phyloP scores from a whole-genome alignment of 2,113 vertebrate genomes.

The Panthera leo region DNA sequence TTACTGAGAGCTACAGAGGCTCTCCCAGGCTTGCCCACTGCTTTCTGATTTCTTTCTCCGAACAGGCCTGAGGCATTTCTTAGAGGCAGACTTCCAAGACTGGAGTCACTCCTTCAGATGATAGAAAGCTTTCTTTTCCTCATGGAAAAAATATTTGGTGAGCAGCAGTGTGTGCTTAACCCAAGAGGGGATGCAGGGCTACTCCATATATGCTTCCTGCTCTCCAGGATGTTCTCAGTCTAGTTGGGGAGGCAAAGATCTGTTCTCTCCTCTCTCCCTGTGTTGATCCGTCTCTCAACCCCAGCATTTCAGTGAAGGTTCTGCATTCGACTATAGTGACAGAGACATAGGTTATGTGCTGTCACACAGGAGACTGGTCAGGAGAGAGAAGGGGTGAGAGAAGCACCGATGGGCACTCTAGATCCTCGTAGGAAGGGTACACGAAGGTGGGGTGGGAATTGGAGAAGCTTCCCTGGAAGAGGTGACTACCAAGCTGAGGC shows the following conservation, averaged over 20 bases:
- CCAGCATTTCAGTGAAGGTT: neutral
- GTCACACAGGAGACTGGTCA: neutral
- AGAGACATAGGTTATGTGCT: neutral
- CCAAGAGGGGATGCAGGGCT: neutral
- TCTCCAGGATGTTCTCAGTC: neutral
- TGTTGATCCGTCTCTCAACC: neutral
- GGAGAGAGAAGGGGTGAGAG: neutral
- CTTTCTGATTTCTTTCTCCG: constrained; percentile 50
- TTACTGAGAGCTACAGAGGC: neutral
- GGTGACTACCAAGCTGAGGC: neutral
- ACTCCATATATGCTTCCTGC: neutral
- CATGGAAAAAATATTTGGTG: constrained; percentile 45
- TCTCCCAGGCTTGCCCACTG: neutral
- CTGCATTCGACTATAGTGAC: neutral
- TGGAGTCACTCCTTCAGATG: constrained; percentile 37
- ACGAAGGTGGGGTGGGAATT: neutral
- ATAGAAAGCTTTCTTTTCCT: constrained; percentile 53
- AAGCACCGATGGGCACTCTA: neutral
- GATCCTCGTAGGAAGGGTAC: neutral
- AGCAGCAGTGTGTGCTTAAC: constrained; percentile 7
- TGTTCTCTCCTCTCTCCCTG: neutral
- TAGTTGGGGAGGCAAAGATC: neutral
- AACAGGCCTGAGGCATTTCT: constrained; percentile 53
- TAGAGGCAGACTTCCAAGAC: constrained; percentile 52
- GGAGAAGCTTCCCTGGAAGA: neutral